Evolutionary conservation across 30 jellyfish, hydroid and myxozoan genomes (phyloP), one percentile per base, ranked within the genome.

Genomic region (Sanderia malayensis): DNA sequence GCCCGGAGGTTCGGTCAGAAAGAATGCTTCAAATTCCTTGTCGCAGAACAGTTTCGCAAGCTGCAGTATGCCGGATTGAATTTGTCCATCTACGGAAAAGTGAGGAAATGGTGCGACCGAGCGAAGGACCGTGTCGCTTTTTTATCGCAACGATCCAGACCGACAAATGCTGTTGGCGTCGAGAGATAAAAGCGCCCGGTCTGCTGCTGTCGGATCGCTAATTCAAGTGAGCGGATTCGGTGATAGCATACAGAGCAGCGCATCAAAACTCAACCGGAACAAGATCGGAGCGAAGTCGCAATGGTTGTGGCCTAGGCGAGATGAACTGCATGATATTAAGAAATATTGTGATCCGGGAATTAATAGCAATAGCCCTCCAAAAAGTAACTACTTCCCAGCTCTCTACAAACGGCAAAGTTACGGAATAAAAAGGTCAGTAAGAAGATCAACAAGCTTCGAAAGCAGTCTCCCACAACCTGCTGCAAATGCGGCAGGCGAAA

Each of bases 301-400:
- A 46, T 80, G 93, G 93, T 46, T 80, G 49, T 80, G 93, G 93
- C 84, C 84, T 24, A 80, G 55, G 58, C 84, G 84, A 11, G 93
- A 58, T 13, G 67, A 80, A 31, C 34, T 80, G 31, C 20, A 71
- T 13, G 57, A 47, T 46, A 18, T 68, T n/a, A 44, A 63, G 9
- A 80, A 59, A 27, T 11, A 30, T 4, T 10, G 46, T 15, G 73
- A 59, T 46, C 79, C 57, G 37, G 45, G 52, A 31, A 80, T 34
- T 30, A 45, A 44, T 49, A 57, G 67, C 6, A n/a, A n/a, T n/a
- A n/a, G n/a, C n/a, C n/a, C n/a, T n/a, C n/a, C n/a, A n/a, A 68
- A 27, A 24, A 60, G 19, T 59, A 60, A 65, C 18, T 19, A 68
- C 1, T 49, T 80, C 22, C 84, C 93, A 29, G 37, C 84, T 0